These are phyloP conservation scores for Sthenelais limicola DNA, from an alignment of 2,888 invertebrate genomes.

Conservation along the genomic window DNA sequence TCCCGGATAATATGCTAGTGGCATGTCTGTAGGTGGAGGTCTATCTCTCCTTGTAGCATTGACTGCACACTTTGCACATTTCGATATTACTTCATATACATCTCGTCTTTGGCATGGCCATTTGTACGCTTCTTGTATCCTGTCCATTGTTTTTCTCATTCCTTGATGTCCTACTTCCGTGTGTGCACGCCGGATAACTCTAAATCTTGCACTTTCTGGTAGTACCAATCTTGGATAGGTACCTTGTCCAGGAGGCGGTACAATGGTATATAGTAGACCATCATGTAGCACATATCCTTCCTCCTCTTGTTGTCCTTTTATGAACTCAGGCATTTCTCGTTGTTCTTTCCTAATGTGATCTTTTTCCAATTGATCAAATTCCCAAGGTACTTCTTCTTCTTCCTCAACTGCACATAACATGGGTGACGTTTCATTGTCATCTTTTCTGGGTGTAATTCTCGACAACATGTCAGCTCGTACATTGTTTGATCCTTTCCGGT, in stretches of 20 bases:
- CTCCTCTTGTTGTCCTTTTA: neutral
- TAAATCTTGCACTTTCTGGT: neutral
- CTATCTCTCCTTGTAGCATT: neutral
- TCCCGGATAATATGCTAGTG: neutral
- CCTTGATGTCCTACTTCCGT: conserved; percentile 8
- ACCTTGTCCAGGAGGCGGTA: neutral
- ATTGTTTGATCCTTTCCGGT: conserved; percentile 2
- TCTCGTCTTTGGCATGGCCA: conserved; percentile 8
- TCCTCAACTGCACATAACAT: neutral
- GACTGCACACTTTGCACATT: neutral
- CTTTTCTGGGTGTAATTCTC: neutral
- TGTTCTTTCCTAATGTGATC: neutral
- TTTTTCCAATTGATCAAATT: neutral
- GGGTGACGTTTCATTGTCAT: no score
- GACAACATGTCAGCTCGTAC: conserved; percentile 31
- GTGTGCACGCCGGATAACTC: conserved; percentile 1
- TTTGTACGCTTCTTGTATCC: conserved; percentile 6
- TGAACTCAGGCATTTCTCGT: neutral
- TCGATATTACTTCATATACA: neutral
- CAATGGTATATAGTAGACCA: neutral
- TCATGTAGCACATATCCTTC: neutral
- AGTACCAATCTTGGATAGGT: conserved; percentile 14
- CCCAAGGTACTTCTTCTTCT: neutral
- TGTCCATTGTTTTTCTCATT: neutral
- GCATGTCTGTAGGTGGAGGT: neutral